These are phyloP conservation scores for Zoroaster sp. DNA, from an alignment of 53 echinoderm and acorn worm species.

Conservation along the genomic window DNA sequence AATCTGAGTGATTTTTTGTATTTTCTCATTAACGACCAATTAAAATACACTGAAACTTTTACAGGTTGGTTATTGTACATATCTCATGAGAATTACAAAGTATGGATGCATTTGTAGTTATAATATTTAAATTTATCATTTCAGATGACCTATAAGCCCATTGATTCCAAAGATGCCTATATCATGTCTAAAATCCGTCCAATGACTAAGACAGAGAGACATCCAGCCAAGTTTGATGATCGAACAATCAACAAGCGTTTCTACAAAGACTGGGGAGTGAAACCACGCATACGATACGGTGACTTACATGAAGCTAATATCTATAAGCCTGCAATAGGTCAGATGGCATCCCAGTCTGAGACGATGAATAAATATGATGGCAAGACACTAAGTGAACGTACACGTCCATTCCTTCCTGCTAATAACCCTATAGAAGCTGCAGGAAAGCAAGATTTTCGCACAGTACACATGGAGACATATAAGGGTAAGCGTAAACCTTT, in stretches of 20 bases:
- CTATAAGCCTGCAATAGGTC: slow-evolving; percentile 73
- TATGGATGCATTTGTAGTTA: no score
- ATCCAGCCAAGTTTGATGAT: slow-evolving; percentile 85
- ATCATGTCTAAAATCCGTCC: slow-evolving; percentile 49
- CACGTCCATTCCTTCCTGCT: slow-evolving; percentile 62
- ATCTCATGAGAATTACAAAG: no score
- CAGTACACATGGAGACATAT: slow-evolving; percentile 89
- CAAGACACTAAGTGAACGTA: slow-evolving; percentile 56
- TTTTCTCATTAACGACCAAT: no score
- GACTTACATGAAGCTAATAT: slow-evolving; percentile 83
- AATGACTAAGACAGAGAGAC: slow-evolving; percentile 66
- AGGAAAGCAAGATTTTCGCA: slow-evolving; percentile 85
- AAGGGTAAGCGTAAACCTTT: slow-evolving; percentile 68
- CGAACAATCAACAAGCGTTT: slow-evolving; percentile 93
- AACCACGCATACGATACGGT: slow-evolving; percentile 88
- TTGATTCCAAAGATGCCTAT: slow-evolving; percentile 57
- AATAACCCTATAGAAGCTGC: slow-evolving; percentile 10
- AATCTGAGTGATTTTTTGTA: no score
- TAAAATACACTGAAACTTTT: no score
- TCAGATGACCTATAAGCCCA: slow-evolving; percentile 82
- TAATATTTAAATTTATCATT: not conserved
- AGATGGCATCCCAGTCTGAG: slow-evolving; percentile 77
- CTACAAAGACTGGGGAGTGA: slow-evolving; percentile 89
- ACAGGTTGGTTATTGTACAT: no score
- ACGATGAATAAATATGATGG: slow-evolving; percentile 64